Conservation (phyloP, 2,888 invertebrate genomes). For the Callimorpha dominula region DNA sequence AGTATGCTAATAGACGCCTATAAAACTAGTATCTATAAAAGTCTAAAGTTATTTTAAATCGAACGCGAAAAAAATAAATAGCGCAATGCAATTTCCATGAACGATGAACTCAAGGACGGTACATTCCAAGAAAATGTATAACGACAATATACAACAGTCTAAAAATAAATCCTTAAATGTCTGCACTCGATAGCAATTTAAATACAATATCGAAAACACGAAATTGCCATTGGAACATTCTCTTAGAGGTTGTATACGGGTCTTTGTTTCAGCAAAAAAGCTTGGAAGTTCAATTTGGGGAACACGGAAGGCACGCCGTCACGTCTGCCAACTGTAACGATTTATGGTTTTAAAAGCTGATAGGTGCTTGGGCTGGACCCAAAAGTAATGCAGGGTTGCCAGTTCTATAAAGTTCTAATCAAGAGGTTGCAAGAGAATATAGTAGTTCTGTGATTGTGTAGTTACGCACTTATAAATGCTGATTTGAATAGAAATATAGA, state of each 20-base stretch:
- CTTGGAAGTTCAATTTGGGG: slow-evolving; percentile 49
- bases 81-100: slow-evolving; percentile 14
- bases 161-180: slow-evolving; percentile 26
- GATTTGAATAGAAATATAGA: too few relatives aligned
- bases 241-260: slow-evolving; percentile 27
- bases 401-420: too few relatives aligned
- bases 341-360: slow-evolving; percentile 50
- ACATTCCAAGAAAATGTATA: slow-evolving; percentile 35
- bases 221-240: slow-evolving; percentile 38
- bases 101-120: slow-evolving; percentile 8
- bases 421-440: too few relatives aligned
- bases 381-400: neutral
- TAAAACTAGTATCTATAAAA: neutral
- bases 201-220: slow-evolving; percentile 39
- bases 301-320: slow-evolving; percentile 50
- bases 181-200: slow-evolving; percentile 46
- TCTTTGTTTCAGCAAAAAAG: slow-evolving; percentile 45
- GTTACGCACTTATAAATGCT: too few relatives aligned
- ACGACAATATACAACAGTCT: slow-evolving; percentile 22
- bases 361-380: slow-evolving; percentile 28
- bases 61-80: neutral
- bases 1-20: neutral
- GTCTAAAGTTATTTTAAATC: neutral
- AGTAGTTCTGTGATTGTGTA: too few relatives aligned
- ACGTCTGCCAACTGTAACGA: slow-evolving; percentile 47